Conservation (phyloP, 2,888 invertebrate genomes). For the Erebia epiphron region DNA sequence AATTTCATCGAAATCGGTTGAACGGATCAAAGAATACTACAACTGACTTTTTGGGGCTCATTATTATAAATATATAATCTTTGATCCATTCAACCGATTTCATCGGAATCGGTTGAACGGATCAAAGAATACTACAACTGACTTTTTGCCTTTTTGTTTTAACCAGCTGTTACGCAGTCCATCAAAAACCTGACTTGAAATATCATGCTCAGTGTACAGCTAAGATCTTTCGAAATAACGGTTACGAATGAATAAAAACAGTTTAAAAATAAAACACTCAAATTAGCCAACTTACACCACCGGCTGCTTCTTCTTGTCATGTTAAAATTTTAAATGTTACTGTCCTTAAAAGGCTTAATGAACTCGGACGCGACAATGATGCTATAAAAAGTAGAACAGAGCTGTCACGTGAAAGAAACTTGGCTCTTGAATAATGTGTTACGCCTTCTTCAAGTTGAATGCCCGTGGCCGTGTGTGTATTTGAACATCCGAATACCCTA, state of each 20-base stretch:
- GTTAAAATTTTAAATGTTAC: slow-evolving; percentile 40
- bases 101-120: too few species aligned
- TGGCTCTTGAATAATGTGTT: slow-evolving; percentile 45
- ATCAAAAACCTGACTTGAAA: slow-evolving; percentile 20
- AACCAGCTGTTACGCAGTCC: background rate
- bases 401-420: slow-evolving; percentile 54
- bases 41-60: too few species aligned
- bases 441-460: slow-evolving; percentile 61
- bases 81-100: too few species aligned
- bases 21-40: too few species aligned
- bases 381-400: slow-evolving; percentile 57
- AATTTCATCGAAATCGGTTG: too few species aligned
- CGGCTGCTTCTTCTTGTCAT: slow-evolving; percentile 34
- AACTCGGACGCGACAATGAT: slow-evolving; percentile 48
- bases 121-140: too few species aligned
- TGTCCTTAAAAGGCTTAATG: slow-evolving; percentile 44
- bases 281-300: slow-evolving; percentile 36
- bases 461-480: slow-evolving; percentile 54
- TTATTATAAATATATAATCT: too few species aligned
- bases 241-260: slow-evolving; percentile 23
- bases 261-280: slow-evolving; percentile 29
- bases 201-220: slow-evolving; percentile 14
- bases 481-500: slow-evolving; percentile 45
- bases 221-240: slow-evolving; percentile 19
- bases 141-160: background rate